Evolutionary conservation across 1,140 invertebrate genomes (phyloP), one percentile per base, ranked within the genome.

Genomic region (Ceratosolen fusciceps): DNA sequence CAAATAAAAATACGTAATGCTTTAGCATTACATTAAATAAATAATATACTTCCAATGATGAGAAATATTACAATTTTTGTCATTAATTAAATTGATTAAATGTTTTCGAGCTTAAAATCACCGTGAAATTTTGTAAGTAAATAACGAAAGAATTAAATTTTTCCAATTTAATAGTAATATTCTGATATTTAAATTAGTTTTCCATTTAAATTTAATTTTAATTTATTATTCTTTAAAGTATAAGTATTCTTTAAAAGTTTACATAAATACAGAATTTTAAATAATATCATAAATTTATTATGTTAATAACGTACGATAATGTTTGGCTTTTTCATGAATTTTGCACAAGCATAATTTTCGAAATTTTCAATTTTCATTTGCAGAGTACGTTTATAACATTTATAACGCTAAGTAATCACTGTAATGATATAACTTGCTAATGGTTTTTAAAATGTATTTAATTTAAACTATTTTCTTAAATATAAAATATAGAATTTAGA

Each of bases 401-500:
- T 52, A 19, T 47, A 47, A 47, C 16, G 43, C 43, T 47, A 9
- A 9, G 43, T 47, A 47, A 47, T 47, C 16, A n/a, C n/a, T n/a
- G n/a, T n/a, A n/a, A n/a, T n/a, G n/a, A 47, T 47, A 16, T 16
- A 47, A 47, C 16, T 47, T 9, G 7, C 8, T 47, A 47, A 16
- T 3, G 21, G 49, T 52, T 16, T 52, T 52, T 52, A 52, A 52
- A 52, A 52, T 21, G 21, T 19, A 52, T 52, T 19, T n/a, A n/a
- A n/a, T n/a, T n/a, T n/a, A n/a, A 72, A 52, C 37, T n/a, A 39
- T 26, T 34, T 52, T n/a, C n/a, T n/a, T n/a, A n/a, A n/a, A n/a
- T n/a, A n/a, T 52, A 71, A 71, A 67, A 67, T 12, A 24, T 2
- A 43, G 26, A 19, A n/a, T 72, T 72, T 29, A 54, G 12, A 72